These are phyloP conservation scores for Ladona fulva DNA, from an alignment of 1,140 invertebrate species.

Conservation along the genomic window DNA sequence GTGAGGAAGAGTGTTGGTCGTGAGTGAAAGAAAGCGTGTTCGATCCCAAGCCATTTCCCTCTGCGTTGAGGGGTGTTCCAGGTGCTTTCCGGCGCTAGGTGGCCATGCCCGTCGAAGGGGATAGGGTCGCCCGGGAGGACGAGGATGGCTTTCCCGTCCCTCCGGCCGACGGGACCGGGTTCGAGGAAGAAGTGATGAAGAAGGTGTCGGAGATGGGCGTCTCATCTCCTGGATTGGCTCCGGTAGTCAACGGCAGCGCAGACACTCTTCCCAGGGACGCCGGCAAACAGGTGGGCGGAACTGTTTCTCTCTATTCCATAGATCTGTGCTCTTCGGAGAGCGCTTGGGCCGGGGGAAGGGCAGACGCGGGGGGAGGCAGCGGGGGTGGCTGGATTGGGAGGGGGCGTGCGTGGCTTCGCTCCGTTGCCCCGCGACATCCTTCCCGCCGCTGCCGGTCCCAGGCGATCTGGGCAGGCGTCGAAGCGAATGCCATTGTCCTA, in stretches of 20 bases:
- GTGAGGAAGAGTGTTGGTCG: too few species aligned
- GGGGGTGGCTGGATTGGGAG: background rate
- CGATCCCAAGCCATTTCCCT: background rate
- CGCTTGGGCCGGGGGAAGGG: background rate
- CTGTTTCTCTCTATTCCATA: background rate
- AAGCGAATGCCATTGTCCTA: too few species aligned
- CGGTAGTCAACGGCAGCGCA: background rate
- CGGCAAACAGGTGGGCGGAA: conserved; percentile 3
- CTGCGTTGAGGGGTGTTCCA: background rate
- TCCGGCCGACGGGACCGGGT: background rate
- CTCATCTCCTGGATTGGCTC: background rate
- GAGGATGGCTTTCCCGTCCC: background rate
- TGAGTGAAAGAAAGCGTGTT: too few species aligned
- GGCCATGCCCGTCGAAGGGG: background rate
- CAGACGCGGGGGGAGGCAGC: too few species aligned
- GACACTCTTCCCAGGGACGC: background rate
- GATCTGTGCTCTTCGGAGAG: background rate
- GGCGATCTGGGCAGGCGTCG: too few species aligned
- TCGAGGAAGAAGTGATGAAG: background rate
- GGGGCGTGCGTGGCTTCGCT: background rate
- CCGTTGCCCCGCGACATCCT: background rate
- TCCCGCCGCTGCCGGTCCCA: too few species aligned
- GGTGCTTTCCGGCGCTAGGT: background rate
- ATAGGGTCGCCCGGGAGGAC: background rate
- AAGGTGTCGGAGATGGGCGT: background rate